Conservation (phyloP, 1,140 invertebrate species). For the Platyura marginata region DNA sequence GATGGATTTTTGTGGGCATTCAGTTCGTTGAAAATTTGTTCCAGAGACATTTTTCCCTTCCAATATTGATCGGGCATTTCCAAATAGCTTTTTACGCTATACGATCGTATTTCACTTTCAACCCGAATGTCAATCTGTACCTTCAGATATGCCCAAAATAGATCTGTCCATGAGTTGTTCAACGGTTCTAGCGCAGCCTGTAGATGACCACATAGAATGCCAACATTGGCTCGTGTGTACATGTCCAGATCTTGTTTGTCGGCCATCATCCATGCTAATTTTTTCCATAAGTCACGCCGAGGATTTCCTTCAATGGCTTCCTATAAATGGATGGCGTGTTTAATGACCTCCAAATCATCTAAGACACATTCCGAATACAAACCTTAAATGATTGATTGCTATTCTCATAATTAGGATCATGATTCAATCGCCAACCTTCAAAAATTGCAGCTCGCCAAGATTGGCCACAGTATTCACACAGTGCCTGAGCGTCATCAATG, state of each 20-base stretch:
- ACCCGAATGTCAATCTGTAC: slow-evolving; percentile 68
- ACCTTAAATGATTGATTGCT: not conserved
- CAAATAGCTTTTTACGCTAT: slow-evolving; percentile 30
- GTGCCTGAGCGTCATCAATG: slow-evolving; percentile 61
- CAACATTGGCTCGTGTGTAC: slow-evolving; percentile 48
- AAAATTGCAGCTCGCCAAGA: slow-evolving; percentile 75
- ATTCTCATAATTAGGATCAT: slow-evolving; percentile 56
- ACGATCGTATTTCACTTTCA: slow-evolving; percentile 40
- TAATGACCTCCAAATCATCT: too few species aligned
- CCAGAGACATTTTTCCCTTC: slow-evolving; percentile 51
- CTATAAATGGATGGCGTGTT: slow-evolving; percentile 27
- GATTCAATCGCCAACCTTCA: slow-evolving; percentile 72
- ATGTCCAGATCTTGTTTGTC: slow-evolving; percentile 32
- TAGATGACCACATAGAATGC: slow-evolving; percentile 68
- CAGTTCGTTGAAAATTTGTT: slow-evolving; percentile 49
- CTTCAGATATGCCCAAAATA: slow-evolving; percentile 75
- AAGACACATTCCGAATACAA: too few species aligned
- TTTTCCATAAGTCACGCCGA: slow-evolving; percentile 80
- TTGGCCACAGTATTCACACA: slow-evolving; percentile 72
- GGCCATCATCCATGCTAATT: slow-evolving; percentile 55
- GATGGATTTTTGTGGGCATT: slow-evolving; percentile 30
- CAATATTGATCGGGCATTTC: slow-evolving; percentile 57
- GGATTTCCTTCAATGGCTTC: slow-evolving; percentile 63
- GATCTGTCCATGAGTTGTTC: slow-evolving; percentile 64
- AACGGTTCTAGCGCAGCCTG: slow-evolving; percentile 52